phyloP scores from a whole-genome alignment of 2,113 vertebrate species.

The Salvelinus alpinus region DNA sequence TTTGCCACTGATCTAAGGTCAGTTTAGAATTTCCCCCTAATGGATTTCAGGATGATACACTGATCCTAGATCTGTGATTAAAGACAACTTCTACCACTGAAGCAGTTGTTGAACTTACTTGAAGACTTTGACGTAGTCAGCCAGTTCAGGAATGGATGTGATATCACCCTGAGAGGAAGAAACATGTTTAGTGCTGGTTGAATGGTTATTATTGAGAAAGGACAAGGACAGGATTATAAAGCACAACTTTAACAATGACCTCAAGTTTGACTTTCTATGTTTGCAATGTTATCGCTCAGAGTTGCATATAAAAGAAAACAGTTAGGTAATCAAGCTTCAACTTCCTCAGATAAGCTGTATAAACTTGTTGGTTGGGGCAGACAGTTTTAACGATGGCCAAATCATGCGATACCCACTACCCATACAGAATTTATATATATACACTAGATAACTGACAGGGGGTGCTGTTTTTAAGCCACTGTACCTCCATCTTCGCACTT shows the following conservation, averaged over 20 bases:
- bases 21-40: too few relatives aligned
- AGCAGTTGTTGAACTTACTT: conserved; percentile 84
- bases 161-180: conserved; percentile 88
- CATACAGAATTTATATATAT: conserved; percentile 5
- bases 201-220: background rate
- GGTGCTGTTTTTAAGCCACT: too few relatives aligned
- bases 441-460: background rate
- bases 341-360: conserved; percentile 49
- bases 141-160: conserved; percentile 97
- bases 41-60: too few relatives aligned
- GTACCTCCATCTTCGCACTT: too few relatives aligned
- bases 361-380: conserved; percentile 20
- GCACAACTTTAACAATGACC: conserved; percentile 26
- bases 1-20: too few relatives aligned
- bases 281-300: conserved; percentile 17
- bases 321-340: conserved; percentile 20
- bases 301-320: conserved; percentile 9
- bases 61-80: too few relatives aligned
- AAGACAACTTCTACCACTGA: too few relatives aligned
- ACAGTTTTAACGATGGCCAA: conserved; percentile 25
- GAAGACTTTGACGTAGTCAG: conserved; percentile 98
- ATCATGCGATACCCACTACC: background rate
- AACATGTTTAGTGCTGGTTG: background rate
- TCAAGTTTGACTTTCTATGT: conserved; percentile 11
- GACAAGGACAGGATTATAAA: conserved; percentile 3